These are phyloP conservation scores for Avahi laniger DNA, from an alignment of 2,797 vertebrate genomes.

Conservation along the genomic window DNA sequence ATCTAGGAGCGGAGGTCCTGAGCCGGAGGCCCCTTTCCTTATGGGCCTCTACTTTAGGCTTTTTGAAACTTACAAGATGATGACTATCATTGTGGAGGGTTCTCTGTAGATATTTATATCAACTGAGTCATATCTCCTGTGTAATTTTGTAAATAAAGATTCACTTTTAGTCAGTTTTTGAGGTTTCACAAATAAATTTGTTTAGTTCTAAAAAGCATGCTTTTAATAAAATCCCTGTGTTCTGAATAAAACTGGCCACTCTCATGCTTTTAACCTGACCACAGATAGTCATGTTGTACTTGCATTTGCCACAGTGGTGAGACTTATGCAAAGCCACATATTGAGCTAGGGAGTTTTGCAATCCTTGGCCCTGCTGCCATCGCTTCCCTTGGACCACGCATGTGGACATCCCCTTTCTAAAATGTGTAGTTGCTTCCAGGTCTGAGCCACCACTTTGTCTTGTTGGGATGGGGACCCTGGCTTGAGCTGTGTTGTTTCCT, in stretches of 20 bases:
- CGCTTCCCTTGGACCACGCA: neutral
- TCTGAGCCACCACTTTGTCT: no score
- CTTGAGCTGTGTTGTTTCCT: constrained; percentile 42
- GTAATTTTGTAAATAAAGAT: constrained; percentile 37
- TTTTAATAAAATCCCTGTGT: neutral
- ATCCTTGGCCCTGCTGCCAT: neutral
- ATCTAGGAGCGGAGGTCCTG: neutral
- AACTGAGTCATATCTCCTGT: neutral
- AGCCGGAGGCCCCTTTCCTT: neutral
- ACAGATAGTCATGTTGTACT: rapidly evolving
- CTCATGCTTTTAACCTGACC: neutral
- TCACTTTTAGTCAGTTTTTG: constrained; percentile 7
- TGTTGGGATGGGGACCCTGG: neutral
- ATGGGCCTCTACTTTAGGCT: no score
- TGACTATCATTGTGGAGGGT: neutral
- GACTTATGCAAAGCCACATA: neutral
- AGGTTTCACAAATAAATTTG: neutral
- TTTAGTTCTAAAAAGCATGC: neutral
- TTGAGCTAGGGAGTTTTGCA: neutral
- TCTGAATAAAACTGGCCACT: neutral
- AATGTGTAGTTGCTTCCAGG: neutral
- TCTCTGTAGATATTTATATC: neutral
- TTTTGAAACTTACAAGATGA: neutral
- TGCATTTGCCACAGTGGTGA: neutral
- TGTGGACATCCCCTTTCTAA: neutral